Evolutionary conservation across 2,113 vertebrate species (phyloP), one percentile per base, ranked within the genome.

Genomic region (Mustela lutreola): DNA sequence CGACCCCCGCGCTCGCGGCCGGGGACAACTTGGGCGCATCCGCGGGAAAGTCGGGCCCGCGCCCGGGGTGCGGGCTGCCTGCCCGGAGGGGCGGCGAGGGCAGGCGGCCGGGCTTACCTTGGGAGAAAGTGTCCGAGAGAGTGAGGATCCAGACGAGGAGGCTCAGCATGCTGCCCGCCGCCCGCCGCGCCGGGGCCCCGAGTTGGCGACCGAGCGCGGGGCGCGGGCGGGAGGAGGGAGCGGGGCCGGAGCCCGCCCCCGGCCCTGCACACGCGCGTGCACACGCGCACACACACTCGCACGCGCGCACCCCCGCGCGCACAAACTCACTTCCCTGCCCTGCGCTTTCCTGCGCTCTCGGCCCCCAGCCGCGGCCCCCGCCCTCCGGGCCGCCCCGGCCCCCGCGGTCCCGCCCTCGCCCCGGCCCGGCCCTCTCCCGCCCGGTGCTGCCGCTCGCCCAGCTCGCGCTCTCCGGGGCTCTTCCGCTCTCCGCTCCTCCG

Each of bases 121-220:
- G 98, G 26, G 98, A 98, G 98, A 97, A 98, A 97, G 96, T 98
- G n/a, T 97, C 97, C 16, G 97, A 98, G 96, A 98, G 98, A 94
- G 97, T 98, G 93, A 98, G 98, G 36, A 98, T 98, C 97, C 98
- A 98, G 95, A 98, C 70, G 94, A 98, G 73, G 89, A 98, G 97
- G 97, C 98, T 96, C 97, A 98, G 97, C 98, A 98, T 98, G 97
- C 98, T 98, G 98, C 92, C 97, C 96, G 96, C 92, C 97, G 92
- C 96, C 97, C 95, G 97, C 97, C 53, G 94, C 91, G 95, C 96
- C 88, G 94, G 93, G 97, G 97, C 98, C 97, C 89, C 48, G 97
- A 97, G 91, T 97, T 84, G 95, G 97, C 89, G 87, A 95, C 81
- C 14, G 86, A 81, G 87, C 90, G 22, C 10, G 91, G 85, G 91